phyloP scores from a whole-genome alignment of 2,888 invertebrate species.

The Thymelicus sylvestris region DNA sequence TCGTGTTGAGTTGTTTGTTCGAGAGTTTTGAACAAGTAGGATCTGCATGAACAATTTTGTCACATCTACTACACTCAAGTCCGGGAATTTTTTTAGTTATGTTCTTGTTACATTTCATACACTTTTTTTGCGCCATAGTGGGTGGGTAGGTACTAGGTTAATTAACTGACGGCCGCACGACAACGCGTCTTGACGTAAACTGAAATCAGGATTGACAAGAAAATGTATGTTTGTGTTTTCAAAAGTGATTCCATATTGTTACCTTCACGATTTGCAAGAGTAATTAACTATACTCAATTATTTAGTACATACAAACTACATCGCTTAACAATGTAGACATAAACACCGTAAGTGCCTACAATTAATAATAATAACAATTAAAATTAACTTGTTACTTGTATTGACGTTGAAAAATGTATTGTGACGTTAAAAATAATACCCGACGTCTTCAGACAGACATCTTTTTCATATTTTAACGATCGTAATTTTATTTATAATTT shows the following conservation, averaged over 20 bases:
- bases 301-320: background rate
- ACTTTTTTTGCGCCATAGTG: constrained; percentile 31
- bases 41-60: constrained; percentile 43
- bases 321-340: background rate
- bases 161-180: too few species aligned
- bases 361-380: constrained; percentile 21
- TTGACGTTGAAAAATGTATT: constrained; percentile 7
- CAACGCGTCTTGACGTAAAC: too few species aligned
- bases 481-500: constrained; percentile 20
- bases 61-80: constrained; percentile 44
- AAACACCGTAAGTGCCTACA: background rate
- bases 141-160: background rate
- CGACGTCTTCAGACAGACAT: background rate
- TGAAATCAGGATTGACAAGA: too few species aligned
- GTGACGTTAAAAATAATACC: constrained; percentile 10
- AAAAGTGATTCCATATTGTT: too few species aligned
- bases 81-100: constrained; percentile 41
- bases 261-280: too few species aligned
- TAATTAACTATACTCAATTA: too few species aligned
- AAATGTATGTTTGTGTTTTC: too few species aligned
- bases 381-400: constrained; percentile 27
- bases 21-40: constrained; percentile 39
- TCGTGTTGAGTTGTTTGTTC: constrained; percentile 39
- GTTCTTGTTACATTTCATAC: constrained; percentile 39
- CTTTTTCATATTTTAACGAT: background rate